A percentile compares a stretch with the other conserved stretches of the same genome.
phyloP scores from a whole-genome alignment of 2,113 vertebrate genomes.

The Caloenas nicobarica region DNA sequence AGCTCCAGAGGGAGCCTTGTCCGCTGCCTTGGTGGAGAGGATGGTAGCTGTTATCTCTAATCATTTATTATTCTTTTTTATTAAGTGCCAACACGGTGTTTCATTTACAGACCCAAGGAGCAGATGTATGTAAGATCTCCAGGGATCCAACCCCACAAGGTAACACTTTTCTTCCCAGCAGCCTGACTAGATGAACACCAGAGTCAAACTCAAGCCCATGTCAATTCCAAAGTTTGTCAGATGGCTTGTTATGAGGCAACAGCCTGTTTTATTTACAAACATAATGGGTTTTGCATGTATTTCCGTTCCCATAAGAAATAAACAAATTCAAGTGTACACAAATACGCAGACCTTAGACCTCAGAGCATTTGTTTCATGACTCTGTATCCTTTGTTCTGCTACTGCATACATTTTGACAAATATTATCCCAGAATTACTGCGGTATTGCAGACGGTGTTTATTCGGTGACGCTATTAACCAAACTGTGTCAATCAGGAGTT shows the following conservation, averaged over 20 bases:
- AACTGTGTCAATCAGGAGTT: slow-evolving; percentile 40
- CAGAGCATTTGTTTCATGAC: neutral
- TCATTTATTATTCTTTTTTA: neutral
- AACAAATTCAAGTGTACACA: neutral
- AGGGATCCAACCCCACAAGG: neutral
- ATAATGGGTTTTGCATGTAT: neutral
- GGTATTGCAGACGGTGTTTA: neutral
- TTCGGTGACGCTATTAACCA: neutral
- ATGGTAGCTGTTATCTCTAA: neutral
- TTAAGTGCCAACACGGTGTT: slow-evolving; percentile 13
- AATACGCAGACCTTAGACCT: neutral
- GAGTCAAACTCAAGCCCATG: neutral
- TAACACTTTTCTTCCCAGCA: neutral
- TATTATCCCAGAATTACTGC: neutral
- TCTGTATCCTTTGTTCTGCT: slow-evolving; percentile 29
- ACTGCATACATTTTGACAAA: neutral
- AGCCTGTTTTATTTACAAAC: neutral
- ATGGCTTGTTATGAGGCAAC: neutral
- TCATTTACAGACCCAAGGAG: neutral
- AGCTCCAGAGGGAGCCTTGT: neutral
- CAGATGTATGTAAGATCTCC: neutral
- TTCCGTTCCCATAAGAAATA: neutral
- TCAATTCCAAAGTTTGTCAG: neutral
- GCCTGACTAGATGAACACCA: neutral
- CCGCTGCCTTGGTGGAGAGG: neutral